A percentile compares a stretch with the other conserved stretches of the same genome.
Conservation (phyloP, 2,113 vertebrate genomes). For the Rhagologus leucostigma region DNA sequence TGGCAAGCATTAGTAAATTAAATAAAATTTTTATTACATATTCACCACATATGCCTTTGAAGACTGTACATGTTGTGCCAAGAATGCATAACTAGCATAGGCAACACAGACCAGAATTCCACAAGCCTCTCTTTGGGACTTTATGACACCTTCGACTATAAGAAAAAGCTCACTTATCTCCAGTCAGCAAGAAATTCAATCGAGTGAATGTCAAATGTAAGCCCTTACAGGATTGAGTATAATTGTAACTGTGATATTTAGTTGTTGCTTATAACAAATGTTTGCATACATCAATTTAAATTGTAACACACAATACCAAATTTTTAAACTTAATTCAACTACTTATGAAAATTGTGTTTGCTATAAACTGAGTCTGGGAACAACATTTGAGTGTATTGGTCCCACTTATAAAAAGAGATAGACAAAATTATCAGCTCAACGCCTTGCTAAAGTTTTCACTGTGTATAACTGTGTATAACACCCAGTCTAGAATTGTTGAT, state of each 20-base stretch:
- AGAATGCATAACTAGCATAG: conserved; percentile 6
- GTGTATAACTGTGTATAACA: not conserved
- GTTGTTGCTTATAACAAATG: not conserved
- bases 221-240: not conserved
- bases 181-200: conserved; percentile 18
- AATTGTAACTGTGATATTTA: not conserved
- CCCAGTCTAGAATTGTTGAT: not conserved
- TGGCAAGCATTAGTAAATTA: conserved; percentile 37
- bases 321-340: not conserved
- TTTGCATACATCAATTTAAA: not conserved
- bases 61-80: not conserved
- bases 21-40: conserved; percentile 50
- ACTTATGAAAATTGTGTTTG: not conserved
- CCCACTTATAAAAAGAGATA: not conserved
- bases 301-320: not conserved
- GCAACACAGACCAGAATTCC: not conserved
- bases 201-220: not conserved
- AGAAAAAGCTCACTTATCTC: not conserved
- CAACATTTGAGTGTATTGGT: not conserved
- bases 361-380: not conserved
- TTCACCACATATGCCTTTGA: conserved; percentile 15
- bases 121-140: not conserved
- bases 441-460: not conserved
- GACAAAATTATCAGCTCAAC: not conserved
- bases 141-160: not conserved